Conservation (phyloP, 1,140 invertebrate species). For the Bombus haemorrhoidalis region DNA sequence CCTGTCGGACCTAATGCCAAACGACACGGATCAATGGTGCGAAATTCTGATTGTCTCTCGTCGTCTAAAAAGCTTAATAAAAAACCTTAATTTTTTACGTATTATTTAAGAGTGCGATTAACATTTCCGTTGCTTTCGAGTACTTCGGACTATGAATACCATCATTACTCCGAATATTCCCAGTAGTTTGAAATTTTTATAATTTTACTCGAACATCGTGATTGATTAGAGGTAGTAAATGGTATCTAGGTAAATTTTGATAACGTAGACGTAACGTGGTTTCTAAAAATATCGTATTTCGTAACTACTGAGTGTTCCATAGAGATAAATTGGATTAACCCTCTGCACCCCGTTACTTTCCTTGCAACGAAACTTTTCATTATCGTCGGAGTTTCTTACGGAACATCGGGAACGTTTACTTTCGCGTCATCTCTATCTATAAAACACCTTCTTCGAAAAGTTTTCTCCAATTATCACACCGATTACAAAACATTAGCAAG, state of each 20-base stretch:
- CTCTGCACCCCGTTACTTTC: too few relatives aligned
- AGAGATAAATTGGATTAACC: neutral
- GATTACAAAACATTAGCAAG: neutral
- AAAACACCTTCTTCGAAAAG: neutral
- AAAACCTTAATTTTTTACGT: neutral
- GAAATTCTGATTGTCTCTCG: neutral
- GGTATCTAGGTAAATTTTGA: neutral
- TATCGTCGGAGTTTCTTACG: neutral
- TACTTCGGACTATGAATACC: neutral
- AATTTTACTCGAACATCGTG: neutral
- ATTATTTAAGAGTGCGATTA: neutral
- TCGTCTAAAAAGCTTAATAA: neutral
- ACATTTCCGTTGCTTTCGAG: too few relatives aligned
- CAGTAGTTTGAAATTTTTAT: neutral
- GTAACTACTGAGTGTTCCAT: neutral
- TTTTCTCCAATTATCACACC: neutral
- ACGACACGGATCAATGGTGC: neutral
- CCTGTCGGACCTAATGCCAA: conserved; percentile 84
- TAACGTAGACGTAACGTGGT: neutral
- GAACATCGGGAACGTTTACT: neutral
- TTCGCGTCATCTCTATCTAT: neutral
- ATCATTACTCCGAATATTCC: neutral
- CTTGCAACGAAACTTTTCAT: neutral
- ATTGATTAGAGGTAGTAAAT: neutral
- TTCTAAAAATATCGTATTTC: neutral